These are phyloP conservation scores for Tipula unca DNA, from an alignment of 2,888 invertebrate genomes.

Conservation along the genomic window DNA sequence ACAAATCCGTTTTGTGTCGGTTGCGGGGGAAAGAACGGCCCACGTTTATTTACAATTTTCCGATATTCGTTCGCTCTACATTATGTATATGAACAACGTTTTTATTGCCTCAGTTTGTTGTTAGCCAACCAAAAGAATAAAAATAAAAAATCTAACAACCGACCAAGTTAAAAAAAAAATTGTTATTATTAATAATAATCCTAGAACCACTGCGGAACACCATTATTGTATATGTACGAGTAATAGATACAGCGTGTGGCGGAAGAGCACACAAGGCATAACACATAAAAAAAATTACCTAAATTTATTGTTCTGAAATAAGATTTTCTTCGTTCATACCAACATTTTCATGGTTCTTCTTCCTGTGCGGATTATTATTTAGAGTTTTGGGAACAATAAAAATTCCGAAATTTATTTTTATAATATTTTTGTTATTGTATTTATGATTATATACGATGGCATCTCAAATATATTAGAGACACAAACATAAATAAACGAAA, in stretches of 20 bases:
- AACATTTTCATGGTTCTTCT: neutral
- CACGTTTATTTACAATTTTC: neutral
- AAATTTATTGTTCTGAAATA: neutral
- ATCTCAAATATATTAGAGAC: neutral
- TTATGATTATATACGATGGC: neutral
- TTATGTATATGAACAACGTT: neutral
- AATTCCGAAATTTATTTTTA: neutral
- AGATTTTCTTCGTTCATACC: neutral
- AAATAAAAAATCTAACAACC: neutral
- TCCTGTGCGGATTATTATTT: neutral
- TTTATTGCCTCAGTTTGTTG: neutral
- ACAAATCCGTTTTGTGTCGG: neutral
- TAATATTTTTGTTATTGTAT: too few species aligned
- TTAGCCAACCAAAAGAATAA: neutral
- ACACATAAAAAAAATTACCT: neutral
- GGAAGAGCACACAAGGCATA: neutral
- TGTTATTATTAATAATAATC: neutral
- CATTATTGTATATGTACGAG: neutral
- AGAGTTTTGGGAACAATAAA: conserved; percentile 8
- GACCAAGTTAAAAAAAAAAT: neutral
- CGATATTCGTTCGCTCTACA: too few species aligned
- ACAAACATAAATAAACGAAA: neutral
- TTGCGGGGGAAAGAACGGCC: neutral
- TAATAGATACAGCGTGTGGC: neutral
- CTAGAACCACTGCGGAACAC: neutral